These are phyloP conservation scores for Pachycephus smyrnensis DNA, from an alignment of 2,888 invertebrate species.

Conservation along the genomic window DNA sequence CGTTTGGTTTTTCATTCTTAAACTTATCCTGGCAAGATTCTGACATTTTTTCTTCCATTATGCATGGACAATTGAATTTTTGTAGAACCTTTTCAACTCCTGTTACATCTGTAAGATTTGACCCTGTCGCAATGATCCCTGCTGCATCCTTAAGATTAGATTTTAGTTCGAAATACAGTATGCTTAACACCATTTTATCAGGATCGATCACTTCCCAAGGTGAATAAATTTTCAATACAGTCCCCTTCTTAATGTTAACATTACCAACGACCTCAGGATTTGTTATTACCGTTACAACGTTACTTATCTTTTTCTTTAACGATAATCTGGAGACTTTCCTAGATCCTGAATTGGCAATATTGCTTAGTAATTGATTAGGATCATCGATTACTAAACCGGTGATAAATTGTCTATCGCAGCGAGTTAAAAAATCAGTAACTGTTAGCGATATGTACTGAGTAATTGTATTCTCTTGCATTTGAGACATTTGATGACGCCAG, in stretches of 20 bases:
- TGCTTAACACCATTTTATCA: slow-evolving; percentile 35
- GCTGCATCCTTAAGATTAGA: slow-evolving; percentile 6
- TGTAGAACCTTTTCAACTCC: slow-evolving; percentile 21
- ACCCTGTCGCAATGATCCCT: neutral
- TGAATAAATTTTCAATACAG: slow-evolving; percentile 46
- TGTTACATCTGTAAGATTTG: neutral
- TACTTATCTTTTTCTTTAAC: neutral
- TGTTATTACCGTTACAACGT: slow-evolving; percentile 39
- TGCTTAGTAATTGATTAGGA: slow-evolving; percentile 38
- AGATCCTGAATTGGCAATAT: slow-evolving; percentile 1
- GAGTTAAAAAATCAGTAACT: slow-evolving; percentile 32
- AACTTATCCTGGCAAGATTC: slow-evolving; percentile 40
- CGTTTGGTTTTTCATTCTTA: slow-evolving; percentile 40
- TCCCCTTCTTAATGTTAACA: slow-evolving; percentile 34
- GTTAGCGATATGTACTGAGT: slow-evolving; percentile 38
- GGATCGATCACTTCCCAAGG: slow-evolving; percentile 52
- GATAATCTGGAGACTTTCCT: neutral
- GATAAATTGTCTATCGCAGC: slow-evolving; percentile 43
- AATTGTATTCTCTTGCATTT: slow-evolving; percentile 23
- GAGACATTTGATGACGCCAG: slow-evolving; percentile 52
- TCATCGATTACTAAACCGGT: slow-evolving; percentile 45
- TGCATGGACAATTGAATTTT: slow-evolving; percentile 50
- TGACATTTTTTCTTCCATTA: slow-evolving; percentile 32
- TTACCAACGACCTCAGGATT: slow-evolving; percentile 48
- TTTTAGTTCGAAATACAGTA: slow-evolving; percentile 42